Base-by-base conservation (phyloP, 2,888 invertebrate species). In the Flexamia atlantica region DNA sequence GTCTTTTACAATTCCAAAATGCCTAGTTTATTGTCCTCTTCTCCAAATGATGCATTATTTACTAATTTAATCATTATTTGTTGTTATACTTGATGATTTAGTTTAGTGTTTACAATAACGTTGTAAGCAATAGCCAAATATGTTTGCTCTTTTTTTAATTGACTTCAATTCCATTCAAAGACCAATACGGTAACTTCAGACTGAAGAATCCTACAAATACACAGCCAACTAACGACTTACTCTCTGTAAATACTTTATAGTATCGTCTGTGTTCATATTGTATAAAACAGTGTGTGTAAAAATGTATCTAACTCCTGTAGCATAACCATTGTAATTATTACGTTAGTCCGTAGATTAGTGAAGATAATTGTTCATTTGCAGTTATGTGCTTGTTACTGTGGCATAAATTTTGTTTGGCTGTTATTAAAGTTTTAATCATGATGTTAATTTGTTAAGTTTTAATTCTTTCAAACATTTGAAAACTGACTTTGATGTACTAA, bases 151-250 rank as follows among this genome's bases (percentile, higher is more conserved):
- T 3, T 53, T 9, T 53, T 53, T 53, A 23, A 53, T 20, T 12
- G 4, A 53, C 23, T 23, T 53, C 23, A 53, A 53, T 53, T 53
- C 53, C 53, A 64, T 64, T 25, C 14, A 12, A 30, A 64, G 64
- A 64, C 64, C 64, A 64, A 64, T 64, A n/a, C n/a, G n/a, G n/a
- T n/a, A 25, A 64, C 5, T 20, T 53, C 64, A 64, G 64, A 64
- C 64, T 64, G 64, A 64, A 28, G 4, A 0, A 28, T 64, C 14
- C 25, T 64, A 53, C 53, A 53, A 53, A n/a, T 23, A 53, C 2
- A 20, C 20, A 23, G 30, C 64, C 64, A 14, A 30, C 23, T 23
- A 7, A 12, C 23, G 23, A 23, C 57, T 57, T 10, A 57, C 64
- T 14, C 64, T 14, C 17, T 64, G 64, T 64, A 64, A 2, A 64